Percentiles rank a stretch among this genome's conserved stretches.
Evolutionary conservation across 2,113 vertebrate genomes (phyloP).

Genomic region (Gallinago paraguaiae): DNA sequence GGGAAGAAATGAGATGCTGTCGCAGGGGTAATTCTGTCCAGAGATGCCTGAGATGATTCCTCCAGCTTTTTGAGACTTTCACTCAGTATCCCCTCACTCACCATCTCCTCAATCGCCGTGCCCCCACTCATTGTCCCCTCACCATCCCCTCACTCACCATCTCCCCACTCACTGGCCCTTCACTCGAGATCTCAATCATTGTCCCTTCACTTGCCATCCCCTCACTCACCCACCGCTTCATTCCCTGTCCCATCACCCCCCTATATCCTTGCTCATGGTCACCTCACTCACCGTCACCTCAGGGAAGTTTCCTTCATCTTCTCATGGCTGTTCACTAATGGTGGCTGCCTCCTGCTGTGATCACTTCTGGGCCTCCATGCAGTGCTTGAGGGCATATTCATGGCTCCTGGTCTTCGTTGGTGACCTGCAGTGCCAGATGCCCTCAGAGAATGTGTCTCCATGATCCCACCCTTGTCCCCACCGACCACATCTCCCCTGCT

Average conservation of each 20-base stretch:
- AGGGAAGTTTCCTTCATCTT: not conserved
- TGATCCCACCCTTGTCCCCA: fast-evolving
- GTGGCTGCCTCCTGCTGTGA: fast-evolving
- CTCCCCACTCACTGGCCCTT: not conserved
- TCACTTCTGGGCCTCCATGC: not conserved
- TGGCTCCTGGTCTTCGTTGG: not conserved
- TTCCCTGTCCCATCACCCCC: not conserved
- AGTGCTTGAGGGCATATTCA: fast-evolving
- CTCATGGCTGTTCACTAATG: not conserved
- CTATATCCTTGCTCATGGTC: not conserved
- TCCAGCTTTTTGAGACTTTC: not conserved
- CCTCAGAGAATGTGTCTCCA: fast-evolving
- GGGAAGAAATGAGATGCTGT: not conserved
- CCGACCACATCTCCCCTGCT: fast-evolving
- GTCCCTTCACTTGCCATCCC: not conserved
- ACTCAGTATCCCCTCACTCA: not conserved
- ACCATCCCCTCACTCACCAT: not conserved
- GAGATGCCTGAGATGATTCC: not conserved
- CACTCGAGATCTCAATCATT: no score
- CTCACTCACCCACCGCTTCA: no score
- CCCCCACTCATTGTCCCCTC: not conserved
- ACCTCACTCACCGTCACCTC: fast-evolving
- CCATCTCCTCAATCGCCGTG: fast-evolving
- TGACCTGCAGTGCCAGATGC: not conserved
- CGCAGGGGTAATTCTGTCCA: not conserved